Percentiles rank a stretch among this genome's conserved stretches.
These are phyloP conservation scores for Drosophila formosana DNA, from an alignment of 2,888 invertebrate species.

Conservation along the genomic window DNA sequence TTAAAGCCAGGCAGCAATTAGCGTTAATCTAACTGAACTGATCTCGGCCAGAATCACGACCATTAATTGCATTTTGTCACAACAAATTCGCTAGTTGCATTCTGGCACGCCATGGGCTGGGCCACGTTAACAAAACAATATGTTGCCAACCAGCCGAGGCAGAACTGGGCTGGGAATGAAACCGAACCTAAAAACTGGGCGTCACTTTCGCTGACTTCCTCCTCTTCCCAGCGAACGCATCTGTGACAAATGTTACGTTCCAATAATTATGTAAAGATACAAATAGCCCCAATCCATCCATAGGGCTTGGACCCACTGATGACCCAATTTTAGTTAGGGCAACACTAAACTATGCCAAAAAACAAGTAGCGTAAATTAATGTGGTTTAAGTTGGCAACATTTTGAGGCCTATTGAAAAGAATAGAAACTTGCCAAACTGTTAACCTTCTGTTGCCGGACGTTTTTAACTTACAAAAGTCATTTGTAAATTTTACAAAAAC, in stretches of 20 bases:
- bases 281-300: conserved; percentile 38
- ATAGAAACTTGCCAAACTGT: conserved; percentile 1
- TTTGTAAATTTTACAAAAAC: conserved; percentile 14
- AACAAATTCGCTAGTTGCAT: conserved; percentile 72
- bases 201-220: conserved; percentile 52
- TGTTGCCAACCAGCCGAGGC: too few species aligned
- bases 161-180: conserved; percentile 15
- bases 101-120: conserved; percentile 61
- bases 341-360: not conserved
- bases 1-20: conserved; percentile 36
- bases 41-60: conserved; percentile 51
- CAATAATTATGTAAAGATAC: conserved; percentile 71
- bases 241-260: conserved; percentile 76
- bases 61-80: conserved; percentile 76
- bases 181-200: conserved; percentile 16
- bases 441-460: not conserved
- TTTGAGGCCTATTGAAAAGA: not conserved
- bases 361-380: not conserved
- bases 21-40: conserved; percentile 45
- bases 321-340: conserved; percentile 53
- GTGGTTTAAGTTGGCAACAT: conserved; percentile 16
- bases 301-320: conserved; percentile 53
- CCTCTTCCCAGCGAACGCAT: conserved; percentile 23
- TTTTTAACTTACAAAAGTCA: not conserved
- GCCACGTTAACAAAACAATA: conserved; percentile 26